Evolutionary conservation across 2,113 vertebrate genomes (phyloP), one percentile per base, ranked within the genome.

Genomic region (Atlantisia rogersi): DNA sequence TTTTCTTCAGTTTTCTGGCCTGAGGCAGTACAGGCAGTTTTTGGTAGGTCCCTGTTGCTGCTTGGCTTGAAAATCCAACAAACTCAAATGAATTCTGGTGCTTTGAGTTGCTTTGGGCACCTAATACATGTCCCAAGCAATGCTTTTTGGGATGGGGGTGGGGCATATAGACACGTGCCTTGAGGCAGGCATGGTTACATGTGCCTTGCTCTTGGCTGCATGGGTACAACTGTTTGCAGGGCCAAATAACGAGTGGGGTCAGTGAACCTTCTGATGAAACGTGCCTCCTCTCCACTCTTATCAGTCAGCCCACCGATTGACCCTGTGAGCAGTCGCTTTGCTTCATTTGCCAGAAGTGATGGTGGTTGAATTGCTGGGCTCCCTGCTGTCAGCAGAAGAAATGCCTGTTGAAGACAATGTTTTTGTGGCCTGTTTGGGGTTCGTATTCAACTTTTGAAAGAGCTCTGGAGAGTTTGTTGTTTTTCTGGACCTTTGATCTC

Each of bases 171-270:
- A 9, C 15, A 42, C 32, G 48, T 29, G 20, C n/a, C 11, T 18
- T 44, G 50, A 19, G 40, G 12, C 50, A 35, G 29, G 22, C 0
- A 1, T 12, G 37, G 7, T 16, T n/a, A 17, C 1, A 0, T 28
- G 25, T 15, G 2, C 6, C 1, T 28, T 69, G 53, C 19, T 64
- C 48, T 22, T 55, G 39, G 29, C 21, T 75, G 80, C 32, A 11
- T 28, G 55, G 15, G 5, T 77, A 8, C 32, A 58, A 9, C 40
- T 59, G 13, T 80, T 81, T 74, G 44, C 60, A 50, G 65, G 46
- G 35, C 21, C 9, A 6, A 2, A 9, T 31, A 37, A 26, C 10
- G 62, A 28, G 40, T 7, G 11, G 42, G 25, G 17, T 53, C 48
- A 10, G 26, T n/a, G 64, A 69, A 24, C 32, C 82, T 7, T 59